Evolutionary conservation across 2,888 invertebrate species (phyloP).

Genomic region (Leucophenga montana): DNA sequence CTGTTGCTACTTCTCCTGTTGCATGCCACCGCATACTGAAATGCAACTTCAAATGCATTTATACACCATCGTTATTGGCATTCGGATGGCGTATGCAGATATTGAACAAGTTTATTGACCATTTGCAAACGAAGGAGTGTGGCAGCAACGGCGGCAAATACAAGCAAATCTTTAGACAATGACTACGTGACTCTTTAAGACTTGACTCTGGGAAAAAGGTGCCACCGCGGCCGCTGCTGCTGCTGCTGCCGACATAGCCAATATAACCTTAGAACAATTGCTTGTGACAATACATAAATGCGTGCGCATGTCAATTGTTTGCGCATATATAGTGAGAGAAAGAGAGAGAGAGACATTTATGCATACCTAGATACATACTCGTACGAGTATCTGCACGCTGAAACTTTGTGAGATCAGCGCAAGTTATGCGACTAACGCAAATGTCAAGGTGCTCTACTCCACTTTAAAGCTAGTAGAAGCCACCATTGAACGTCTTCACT

Average conservation of each 20-base stretch:
- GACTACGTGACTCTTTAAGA: no score
- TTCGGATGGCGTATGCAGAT: constrained; percentile 2
- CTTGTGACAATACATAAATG: no score
- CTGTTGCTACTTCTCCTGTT: neutral
- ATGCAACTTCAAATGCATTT: neutral
- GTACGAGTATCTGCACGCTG: no score
- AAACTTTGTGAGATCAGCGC: neutral
- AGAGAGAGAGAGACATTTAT: no score
- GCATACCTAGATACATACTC: no score
- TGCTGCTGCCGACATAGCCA: no score
- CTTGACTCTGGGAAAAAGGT: no score
- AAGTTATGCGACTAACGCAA: neutral
- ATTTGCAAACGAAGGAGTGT: neutral
- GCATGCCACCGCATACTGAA: neutral
- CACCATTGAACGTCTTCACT: neutral
- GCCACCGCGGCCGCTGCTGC: no score
- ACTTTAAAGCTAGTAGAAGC: neutral
- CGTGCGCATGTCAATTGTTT: no score
- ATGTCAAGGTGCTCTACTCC: constrained; percentile 25
- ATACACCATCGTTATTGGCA: neutral
- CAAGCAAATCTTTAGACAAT: neutral
- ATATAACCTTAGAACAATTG: no score
- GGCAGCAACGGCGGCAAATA: neutral
- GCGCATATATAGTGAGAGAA: no score
- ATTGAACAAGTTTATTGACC: constrained; percentile 18